These are phyloP conservation scores for Chaetura pelagica DNA, from an alignment of 2,113 vertebrate species.

Conservation along the genomic window DNA sequence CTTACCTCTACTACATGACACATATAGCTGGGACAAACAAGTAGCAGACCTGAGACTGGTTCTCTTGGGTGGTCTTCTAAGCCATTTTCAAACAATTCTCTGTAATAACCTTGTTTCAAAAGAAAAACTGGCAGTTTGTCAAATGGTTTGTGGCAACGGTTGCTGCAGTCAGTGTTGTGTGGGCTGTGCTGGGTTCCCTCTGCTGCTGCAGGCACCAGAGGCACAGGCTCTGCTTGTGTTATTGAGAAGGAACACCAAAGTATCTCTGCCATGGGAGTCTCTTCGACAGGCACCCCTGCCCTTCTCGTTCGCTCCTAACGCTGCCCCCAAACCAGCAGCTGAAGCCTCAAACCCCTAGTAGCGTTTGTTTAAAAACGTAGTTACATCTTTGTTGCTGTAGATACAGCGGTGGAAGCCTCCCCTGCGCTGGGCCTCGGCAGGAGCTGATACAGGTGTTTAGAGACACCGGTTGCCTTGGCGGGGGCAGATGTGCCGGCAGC, in stretches of 20 bases:
- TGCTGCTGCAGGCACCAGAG: background rate
- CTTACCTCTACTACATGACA: slow-evolving; percentile 73
- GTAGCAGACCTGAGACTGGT: slow-evolving; percentile 65
- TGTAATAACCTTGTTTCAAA: slow-evolving; percentile 64
- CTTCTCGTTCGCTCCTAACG: background rate
- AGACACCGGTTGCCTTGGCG: no score
- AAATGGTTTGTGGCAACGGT: rapidly evolving
- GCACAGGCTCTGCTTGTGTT: background rate
- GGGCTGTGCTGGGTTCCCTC: background rate
- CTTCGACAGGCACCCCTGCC: rapidly evolving
- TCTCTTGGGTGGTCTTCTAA: slow-evolving; percentile 43
- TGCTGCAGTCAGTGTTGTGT: background rate
- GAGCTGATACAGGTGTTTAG: no score
- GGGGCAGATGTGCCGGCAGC: no score
- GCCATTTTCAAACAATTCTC: slow-evolving; percentile 34
- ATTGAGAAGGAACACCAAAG: background rate
- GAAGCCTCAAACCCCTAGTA: background rate
- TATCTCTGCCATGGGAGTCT: background rate
- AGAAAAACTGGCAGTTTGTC: background rate
- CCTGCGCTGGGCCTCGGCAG: no score
- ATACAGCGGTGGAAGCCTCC: rapidly evolving
- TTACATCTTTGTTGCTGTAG: no score
- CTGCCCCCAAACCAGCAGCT: background rate
- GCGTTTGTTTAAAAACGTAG: background rate
- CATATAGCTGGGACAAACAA: slow-evolving; percentile 55